Conservation (phyloP, 2,888 invertebrate species). For the Melinaea marsaeus region DNA sequence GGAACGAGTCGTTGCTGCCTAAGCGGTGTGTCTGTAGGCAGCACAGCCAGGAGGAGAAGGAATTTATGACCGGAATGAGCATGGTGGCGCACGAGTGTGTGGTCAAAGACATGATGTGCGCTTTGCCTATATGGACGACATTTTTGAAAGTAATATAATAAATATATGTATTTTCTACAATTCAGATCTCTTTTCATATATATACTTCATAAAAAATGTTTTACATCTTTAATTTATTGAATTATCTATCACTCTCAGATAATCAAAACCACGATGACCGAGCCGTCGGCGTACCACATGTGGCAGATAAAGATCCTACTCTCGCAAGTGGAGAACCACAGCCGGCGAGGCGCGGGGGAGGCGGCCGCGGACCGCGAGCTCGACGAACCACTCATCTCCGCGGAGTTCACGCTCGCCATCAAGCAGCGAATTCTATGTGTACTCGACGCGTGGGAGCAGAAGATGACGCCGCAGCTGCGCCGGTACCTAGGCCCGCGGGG, state of each 20-base stretch:
- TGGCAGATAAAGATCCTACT: slow-evolving; percentile 87
- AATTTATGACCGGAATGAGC: slow-evolving; percentile 79
- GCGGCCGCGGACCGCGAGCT: slow-evolving; percentile 58
- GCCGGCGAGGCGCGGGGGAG: slow-evolving; percentile 41
- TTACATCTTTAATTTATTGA: background rate
- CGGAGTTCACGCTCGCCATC: slow-evolving; percentile 80
- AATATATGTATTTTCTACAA: background rate
- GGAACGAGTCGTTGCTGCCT: slow-evolving; percentile 41
- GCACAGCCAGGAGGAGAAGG: slow-evolving; percentile 64
- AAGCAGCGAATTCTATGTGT: slow-evolving; percentile 75
- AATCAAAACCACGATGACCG: slow-evolving; percentile 71
- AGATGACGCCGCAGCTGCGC: slow-evolving; percentile 61
- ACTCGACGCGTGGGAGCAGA: slow-evolving; percentile 77
- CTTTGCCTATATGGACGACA: slow-evolving; percentile 84
- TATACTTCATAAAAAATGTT: background rate
- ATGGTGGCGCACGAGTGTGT: slow-evolving; percentile 88
- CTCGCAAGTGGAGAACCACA: slow-evolving; percentile 72
- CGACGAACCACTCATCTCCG: slow-evolving; percentile 73
- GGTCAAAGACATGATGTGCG: slow-evolving; percentile 86
- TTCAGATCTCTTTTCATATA: background rate
- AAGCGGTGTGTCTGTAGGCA: slow-evolving; percentile 52
- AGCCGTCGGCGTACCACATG: slow-evolving; percentile 77
- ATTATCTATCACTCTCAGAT: slow-evolving; percentile 58
- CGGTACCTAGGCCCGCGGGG: slow-evolving; percentile 72
- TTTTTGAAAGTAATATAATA: slow-evolving; percentile 78